Base-by-base conservation (phyloP, 2,797 vertebrate genomes). In the Urophycis tenuis region DNA sequence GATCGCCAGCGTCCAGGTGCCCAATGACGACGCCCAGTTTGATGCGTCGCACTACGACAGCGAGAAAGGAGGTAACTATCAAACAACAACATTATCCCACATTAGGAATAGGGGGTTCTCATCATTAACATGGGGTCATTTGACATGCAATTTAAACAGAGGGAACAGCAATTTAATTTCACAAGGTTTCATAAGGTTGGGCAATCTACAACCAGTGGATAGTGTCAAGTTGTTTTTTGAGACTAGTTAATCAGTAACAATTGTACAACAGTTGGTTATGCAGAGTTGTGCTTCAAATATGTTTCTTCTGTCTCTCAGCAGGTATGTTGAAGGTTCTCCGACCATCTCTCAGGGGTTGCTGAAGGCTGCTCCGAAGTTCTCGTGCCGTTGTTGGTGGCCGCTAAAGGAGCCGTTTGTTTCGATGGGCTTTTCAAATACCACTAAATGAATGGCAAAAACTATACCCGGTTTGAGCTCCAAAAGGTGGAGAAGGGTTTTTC, bases 1-100 rank as follows among this genome's bases (percentile, higher is more conserved):
- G 79, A 95, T 98, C 70, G 96, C 96, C 80, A 95, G 95, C 35
- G 96, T 96, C 78, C 97, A 97, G 92, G 93, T 98, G 82, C 96
- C 96, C 11, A 97, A 94, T 0, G 94, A 95, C n/a, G 96, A 98
- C 15, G 95, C 95, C 70, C 95, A 95, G 84, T 97, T 96, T 89
- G 96, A 96, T 74, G 90, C 94, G 41, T 95, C 94, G 0, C 95
- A 97, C 60, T 95, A 94, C 78, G 96, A 96, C 90, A 95, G 93
- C 14, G 96, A 98, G 41, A 97, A 97, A 93, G 96, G 95, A 94
- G 96, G 96, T 97, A 88, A 83, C 60, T 67, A 29, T 67, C 1
- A 11, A 7, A 30, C 60, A 7, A 30, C 60, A 11, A 29, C 60
- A 11, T 29, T 25, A 29, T 29, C 4, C n/a, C 60, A 29, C 2